Evolutionary conservation across 2,113 vertebrate genomes (phyloP).

Genomic region (Bufo bufo): DNA sequence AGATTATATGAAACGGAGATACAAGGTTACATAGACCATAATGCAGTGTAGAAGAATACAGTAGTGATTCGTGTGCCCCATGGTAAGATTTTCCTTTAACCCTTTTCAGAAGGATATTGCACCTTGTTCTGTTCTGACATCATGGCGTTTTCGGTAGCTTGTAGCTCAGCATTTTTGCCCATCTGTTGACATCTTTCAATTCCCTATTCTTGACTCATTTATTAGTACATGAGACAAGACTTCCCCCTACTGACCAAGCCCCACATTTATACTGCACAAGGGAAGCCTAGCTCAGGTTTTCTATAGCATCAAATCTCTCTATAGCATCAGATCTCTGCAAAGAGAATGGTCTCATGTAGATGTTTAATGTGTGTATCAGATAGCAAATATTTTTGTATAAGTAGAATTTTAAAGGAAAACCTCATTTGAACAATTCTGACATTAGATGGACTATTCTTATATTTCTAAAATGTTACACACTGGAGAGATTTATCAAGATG

Average conservation of each 20-base stretch:
- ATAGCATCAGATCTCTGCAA: not conserved
- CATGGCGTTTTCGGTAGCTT: not conserved
- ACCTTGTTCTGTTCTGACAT: not conserved
- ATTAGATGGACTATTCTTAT: too few relatives aligned
- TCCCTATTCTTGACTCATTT: not conserved
- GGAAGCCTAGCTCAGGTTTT: not conserved
- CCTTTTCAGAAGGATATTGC: not conserved
- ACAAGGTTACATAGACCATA: not conserved
- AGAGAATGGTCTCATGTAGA: not conserved
- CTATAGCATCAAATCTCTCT: not conserved
- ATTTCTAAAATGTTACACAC: not conserved
- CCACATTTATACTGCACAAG: not conserved
- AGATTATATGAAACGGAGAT: not conserved
- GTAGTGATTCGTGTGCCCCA: not conserved
- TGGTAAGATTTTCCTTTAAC: not conserved
- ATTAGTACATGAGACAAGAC: constrained; percentile 22
- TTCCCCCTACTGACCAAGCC: constrained; percentile 48
- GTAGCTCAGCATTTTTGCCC: not conserved
- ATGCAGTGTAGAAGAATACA: not conserved
- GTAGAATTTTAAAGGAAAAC: too few relatives aligned
- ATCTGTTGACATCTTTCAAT: constrained; percentile 4
- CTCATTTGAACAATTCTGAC: too few relatives aligned
- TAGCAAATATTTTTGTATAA: not conserved
- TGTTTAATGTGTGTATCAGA: not conserved
- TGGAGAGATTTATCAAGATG: too few relatives aligned